Base-by-base conservation (phyloP, 2,888 invertebrate species). In the Entomobrya multifasciata region DNA sequence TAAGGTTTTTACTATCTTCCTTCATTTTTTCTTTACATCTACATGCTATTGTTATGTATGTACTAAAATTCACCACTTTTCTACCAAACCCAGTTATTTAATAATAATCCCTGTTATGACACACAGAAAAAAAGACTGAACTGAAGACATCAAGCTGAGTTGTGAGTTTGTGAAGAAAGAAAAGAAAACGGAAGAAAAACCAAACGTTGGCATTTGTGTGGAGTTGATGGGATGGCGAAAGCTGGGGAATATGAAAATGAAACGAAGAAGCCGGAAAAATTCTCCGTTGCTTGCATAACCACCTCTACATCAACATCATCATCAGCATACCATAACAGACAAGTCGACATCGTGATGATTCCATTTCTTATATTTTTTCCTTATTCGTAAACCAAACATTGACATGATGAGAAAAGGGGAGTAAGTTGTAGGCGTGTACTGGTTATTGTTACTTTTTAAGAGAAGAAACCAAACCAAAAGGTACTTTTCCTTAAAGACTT, bases 231-330 rank as follows among this genome's bases (percentile, higher is more conserved):
- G 15, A 55, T 36, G 55, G 5, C 15, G n/a, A 8, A n/a, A 15
- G 41, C 22, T 72, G 52, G 36, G 36, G 20, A 70, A n/a, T 36
- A 74, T 36, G 67, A 80, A 67, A 36, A 55, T 67, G 70, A 55
- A 55, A n/a, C 41, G 80, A 55, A 25, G 80, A 80, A 67, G 41
- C 80, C 55, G 41, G 52, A 80, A 80, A 74, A 80, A 80, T 70
- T 25, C 55, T 55, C 22, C n/a, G 17, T 47, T 13, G n/a, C 67
- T 44, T 22, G 70, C 47, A 47, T 47, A 70, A 70, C 25, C 20
- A 36, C 22, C 47, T 49, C n/a, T n/a, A 22, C 25, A 36, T 41
- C 41, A 52, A 52, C 80, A 70, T 55, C 70, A 57, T 79, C 27
- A 13, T 62, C 4, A 27, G 17, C 20, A 55, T 30, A n/a, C 5